phyloP scores from a whole-genome alignment of 2,113 vertebrate genomes.

The Neotragus pygmaeus region DNA sequence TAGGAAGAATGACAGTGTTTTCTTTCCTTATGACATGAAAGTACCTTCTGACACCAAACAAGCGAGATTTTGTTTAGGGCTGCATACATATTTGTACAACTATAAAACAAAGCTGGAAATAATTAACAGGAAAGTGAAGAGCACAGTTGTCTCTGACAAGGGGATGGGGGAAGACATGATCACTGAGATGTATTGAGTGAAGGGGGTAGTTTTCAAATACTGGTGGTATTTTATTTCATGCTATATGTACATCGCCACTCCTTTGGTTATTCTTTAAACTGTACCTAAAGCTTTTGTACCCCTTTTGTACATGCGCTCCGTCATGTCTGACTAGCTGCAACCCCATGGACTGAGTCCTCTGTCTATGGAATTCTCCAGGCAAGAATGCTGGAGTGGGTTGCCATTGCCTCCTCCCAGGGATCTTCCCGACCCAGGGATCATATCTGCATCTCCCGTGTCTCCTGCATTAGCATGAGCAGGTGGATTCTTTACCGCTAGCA shows the following conservation, averaged over 20 bases:
- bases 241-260: not conserved
- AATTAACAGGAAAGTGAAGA: not conserved
- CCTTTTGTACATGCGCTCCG: not conserved
- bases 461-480: not conserved
- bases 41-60: conserved; percentile 39
- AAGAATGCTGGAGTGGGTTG: not conserved
- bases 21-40: conserved; percentile 51
- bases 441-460: accelerated
- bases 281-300: not conserved
- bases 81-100: not conserved
- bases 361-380: not conserved
- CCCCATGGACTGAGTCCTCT: not conserved
- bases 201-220: not conserved
- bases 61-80: not conserved
- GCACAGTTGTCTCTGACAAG: not conserved
- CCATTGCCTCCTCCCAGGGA: not conserved
- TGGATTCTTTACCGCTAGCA: not conserved
- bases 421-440: not conserved
- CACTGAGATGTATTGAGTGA: not conserved
- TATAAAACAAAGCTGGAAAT: not conserved
- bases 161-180: not conserved
- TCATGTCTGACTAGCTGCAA: not conserved
- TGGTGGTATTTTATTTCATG: not conserved
- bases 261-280: not conserved
- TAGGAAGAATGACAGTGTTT: conserved; percentile 61